These are phyloP conservation scores for Emydoidea blandingii DNA, from an alignment of 2,797 vertebrate genomes.

Conservation along the genomic window DNA sequence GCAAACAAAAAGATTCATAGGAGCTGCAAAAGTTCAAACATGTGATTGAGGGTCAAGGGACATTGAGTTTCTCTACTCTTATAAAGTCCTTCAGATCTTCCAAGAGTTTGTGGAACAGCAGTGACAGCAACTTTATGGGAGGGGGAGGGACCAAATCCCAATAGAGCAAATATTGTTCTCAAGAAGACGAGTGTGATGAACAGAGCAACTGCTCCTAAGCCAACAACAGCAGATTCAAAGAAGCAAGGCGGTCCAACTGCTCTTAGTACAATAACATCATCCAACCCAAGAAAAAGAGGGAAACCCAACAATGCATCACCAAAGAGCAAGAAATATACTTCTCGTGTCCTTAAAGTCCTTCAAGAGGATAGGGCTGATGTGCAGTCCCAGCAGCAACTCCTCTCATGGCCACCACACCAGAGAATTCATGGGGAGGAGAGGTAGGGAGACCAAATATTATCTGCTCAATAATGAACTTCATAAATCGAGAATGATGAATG, in stretches of 20 bases:
- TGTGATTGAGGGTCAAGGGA: not conserved
- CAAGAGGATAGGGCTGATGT: constrained; percentile 58
- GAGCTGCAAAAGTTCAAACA: not conserved
- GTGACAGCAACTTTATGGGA: not conserved
- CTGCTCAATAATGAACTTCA: constrained; percentile 43
- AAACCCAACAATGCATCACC: not conserved
- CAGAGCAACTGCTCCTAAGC: not conserved
- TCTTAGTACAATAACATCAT: not conserved
- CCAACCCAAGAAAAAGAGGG: not conserved
- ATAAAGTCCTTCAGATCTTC: not conserved
- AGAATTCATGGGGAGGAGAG: not conserved
- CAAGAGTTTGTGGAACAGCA: not conserved
- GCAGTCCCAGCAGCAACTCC: constrained; percentile 46
- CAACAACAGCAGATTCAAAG: not conserved
- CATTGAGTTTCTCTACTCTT: not conserved
- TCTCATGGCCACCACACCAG: constrained; percentile 59
- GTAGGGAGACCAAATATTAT: constrained; percentile 19
- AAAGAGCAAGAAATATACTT: constrained; percentile 52
- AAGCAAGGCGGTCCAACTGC: not conserved
- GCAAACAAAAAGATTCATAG: not conserved
- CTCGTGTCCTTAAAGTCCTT: constrained; percentile 41
- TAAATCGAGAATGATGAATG: constrained; percentile 18
- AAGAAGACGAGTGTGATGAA: not conserved
- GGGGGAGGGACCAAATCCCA: not conserved
- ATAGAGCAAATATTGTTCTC: not conserved